phyloP scores from a whole-genome alignment of 2,797 vertebrate species.

The Pangasius larnaudii region DNA sequence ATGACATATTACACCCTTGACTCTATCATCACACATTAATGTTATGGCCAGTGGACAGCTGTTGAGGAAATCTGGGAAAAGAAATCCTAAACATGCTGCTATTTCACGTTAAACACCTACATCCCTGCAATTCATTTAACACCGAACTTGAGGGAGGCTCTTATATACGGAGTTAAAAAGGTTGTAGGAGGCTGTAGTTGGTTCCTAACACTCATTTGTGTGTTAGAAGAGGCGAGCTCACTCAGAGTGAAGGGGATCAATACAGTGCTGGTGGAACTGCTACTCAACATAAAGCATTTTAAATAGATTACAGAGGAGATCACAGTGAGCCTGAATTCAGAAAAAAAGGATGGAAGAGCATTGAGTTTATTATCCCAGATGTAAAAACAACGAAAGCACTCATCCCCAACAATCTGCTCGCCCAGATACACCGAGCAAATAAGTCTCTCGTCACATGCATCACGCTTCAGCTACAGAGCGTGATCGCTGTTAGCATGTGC shows the following conservation, averaged over 20 bases:
- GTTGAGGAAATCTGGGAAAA: constrained; percentile 29
- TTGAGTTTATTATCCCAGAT: constrained; percentile 67
- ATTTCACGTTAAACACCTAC: constrained; percentile 6
- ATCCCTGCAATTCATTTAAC: not conserved
- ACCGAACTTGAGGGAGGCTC: not conserved
- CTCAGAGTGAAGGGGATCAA: constrained; percentile 71
- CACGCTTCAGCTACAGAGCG: constrained; percentile 42
- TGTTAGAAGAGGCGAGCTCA: constrained; percentile 31
- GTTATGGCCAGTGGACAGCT: constrained; percentile 47
- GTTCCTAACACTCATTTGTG: constrained; percentile 51
- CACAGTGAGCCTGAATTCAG: constrained; percentile 51
- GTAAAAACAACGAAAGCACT: constrained; percentile 52
- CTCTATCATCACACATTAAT: constrained; percentile 45
- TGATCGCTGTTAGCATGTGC: constrained; percentile 34
- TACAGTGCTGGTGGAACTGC: constrained; percentile 67
- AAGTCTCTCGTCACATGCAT: constrained; percentile 36
- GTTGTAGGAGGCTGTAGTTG: not conserved
- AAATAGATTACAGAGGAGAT: constrained; percentile 74
- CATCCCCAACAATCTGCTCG: constrained; percentile 44
- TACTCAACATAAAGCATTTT: constrained; percentile 74
- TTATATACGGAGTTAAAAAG: not conserved
- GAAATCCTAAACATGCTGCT: constrained; percentile 21
- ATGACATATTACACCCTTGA: constrained; percentile 45
- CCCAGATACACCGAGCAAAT: constrained; percentile 41
- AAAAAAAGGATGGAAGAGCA: constrained; percentile 48